Evolutionary conservation across 2,797 vertebrate species (phyloP).

Genomic region (Lacerta bilineata): DNA sequence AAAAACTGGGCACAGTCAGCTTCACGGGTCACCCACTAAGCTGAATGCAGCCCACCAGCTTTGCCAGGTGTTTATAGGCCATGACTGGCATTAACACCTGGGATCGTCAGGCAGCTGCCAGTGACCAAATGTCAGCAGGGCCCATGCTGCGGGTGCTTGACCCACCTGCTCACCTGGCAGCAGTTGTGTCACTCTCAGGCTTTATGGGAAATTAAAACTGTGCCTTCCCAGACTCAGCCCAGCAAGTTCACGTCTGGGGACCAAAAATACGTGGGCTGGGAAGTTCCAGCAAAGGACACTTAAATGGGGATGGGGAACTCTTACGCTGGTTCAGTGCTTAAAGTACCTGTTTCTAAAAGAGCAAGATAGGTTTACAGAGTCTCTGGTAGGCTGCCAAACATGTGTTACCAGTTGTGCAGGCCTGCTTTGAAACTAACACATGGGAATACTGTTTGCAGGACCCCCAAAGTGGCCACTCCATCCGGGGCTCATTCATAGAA

Average conservation of each 20-base stretch:
- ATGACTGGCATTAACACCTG: too few relatives aligned
- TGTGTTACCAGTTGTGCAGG: background rate
- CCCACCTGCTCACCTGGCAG: background rate
- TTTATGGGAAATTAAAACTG: background rate
- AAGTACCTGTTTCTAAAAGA: background rate
- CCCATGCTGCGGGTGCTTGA: background rate
- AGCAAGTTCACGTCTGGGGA: too few relatives aligned
- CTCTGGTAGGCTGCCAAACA: background rate
- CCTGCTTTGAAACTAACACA: background rate
- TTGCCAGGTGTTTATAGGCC: background rate
- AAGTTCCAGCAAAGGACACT: too few relatives aligned
- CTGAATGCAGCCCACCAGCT: background rate
- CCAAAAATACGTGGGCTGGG: too few relatives aligned
- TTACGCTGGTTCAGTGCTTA: background rate
- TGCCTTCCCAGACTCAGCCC: background rate
- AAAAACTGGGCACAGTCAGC: too few relatives aligned
- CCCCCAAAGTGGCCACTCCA: background rate
- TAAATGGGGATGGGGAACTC: too few relatives aligned
- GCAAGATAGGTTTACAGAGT: background rate
- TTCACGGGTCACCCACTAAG: too few relatives aligned
- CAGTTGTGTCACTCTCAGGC: background rate
- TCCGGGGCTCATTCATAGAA: background rate
- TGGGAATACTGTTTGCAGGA: background rate
- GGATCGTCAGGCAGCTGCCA: too few relatives aligned
- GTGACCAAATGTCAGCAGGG: background rate